These are phyloP conservation scores for Chironomus tentans DNA, from an alignment of 2,888 invertebrate species.

Conservation along the genomic window DNA sequence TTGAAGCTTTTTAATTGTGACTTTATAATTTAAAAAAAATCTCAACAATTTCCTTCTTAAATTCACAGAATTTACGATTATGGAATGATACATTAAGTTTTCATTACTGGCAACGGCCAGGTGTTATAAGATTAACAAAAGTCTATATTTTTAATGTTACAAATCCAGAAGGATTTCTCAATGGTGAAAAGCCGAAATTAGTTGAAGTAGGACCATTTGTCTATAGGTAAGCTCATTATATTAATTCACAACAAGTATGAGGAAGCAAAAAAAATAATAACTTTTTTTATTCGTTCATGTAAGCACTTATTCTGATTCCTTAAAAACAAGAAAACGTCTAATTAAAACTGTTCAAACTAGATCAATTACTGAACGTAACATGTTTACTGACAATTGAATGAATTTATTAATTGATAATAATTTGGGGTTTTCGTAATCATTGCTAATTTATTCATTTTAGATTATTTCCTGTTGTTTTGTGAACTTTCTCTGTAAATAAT, in stretches of 20 bases:
- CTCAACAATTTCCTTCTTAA: slow-evolving; percentile 25
- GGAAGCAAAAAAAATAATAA: too few relatives aligned
- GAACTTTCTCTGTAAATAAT: too few relatives aligned
- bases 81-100: slow-evolving; percentile 79
- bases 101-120: slow-evolving; percentile 83
- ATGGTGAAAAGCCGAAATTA: slow-evolving; percentile 70
- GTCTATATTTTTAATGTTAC: slow-evolving; percentile 85
- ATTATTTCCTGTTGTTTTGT: too few relatives aligned
- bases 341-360: too few relatives aligned
- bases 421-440: too few relatives aligned
- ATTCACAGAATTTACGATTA: slow-evolving; percentile 65
- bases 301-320: not conserved
- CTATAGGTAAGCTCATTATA: slow-evolving; percentile 55
- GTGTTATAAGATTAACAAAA: slow-evolving; percentile 71
- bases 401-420: too few relatives aligned
- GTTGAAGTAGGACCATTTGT: slow-evolving; percentile 80
- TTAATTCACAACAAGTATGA: not conserved
- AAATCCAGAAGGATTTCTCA: slow-evolving; percentile 69
- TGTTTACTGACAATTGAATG: too few relatives aligned
- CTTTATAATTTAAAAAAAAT: not conserved
- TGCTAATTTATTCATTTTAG: too few relatives aligned
- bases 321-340: too few relatives aligned
- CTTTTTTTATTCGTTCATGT: not conserved
- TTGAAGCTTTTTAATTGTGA: not conserved
- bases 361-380: too few relatives aligned